These are phyloP conservation scores for Camponotus fellah DNA, from an alignment of 2,888 invertebrate genomes.

Conservation along the genomic window DNA sequence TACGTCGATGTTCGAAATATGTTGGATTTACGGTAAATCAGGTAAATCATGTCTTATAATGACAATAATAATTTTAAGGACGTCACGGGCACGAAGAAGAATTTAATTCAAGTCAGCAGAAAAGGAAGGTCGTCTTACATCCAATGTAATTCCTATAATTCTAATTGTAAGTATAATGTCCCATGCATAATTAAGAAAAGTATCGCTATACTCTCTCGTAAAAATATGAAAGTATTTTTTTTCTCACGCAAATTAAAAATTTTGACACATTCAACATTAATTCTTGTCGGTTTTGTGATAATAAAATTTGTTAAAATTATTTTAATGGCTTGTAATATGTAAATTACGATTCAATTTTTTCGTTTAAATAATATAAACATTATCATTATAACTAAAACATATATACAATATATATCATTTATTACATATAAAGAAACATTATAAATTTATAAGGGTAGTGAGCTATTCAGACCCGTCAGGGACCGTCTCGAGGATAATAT, in stretches of 20 bases:
- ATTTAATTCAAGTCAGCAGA: not conserved
- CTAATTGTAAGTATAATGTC: constrained; percentile 17
- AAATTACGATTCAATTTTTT: not conserved
- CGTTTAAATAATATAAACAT: not conserved
- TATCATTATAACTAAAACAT: not conserved
- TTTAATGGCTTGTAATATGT: not conserved
- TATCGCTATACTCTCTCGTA: not conserved
- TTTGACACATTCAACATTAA: not conserved
- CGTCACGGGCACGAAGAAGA: not conserved
- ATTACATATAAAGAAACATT: not conserved
- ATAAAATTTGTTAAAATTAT: constrained; percentile 1
- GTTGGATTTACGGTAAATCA: not conserved
- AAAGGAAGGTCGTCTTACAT: not conserved
- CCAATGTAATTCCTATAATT: constrained; percentile 19
- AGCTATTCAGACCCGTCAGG: not conserved
- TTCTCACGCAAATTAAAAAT: not conserved
- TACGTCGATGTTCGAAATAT: not conserved
- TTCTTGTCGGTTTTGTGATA: not conserved
- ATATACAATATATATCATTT: not conserved
- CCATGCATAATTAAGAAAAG: not conserved
- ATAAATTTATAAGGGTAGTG: not conserved
- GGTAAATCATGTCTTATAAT: not conserved
- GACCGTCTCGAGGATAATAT: not conserved
- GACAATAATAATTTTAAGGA: constrained; percentile 60
- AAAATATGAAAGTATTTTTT: not conserved